A percentile compares a stretch with the other conserved stretches of the same genome.
phyloP scores from a whole-genome alignment of 1,140 invertebrate species.

The Panulirus ornatus region DNA sequence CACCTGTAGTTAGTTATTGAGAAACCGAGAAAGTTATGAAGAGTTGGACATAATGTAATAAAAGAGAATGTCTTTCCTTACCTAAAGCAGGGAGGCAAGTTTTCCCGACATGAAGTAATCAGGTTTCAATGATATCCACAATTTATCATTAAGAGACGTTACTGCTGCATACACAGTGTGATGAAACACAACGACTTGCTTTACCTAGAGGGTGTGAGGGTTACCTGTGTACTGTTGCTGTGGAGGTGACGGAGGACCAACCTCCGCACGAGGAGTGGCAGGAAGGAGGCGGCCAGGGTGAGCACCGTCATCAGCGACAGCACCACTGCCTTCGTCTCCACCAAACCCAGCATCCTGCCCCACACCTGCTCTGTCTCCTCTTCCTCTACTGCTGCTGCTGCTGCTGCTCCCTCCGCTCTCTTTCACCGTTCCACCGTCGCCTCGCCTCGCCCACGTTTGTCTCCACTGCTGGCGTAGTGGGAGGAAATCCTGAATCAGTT shows the following conservation, averaged over 20 bases:
- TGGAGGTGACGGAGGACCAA: neutral
- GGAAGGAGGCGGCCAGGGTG: neutral
- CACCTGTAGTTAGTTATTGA: too few relatives aligned
- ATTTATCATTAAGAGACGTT: neutral
- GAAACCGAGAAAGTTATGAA: too few relatives aligned
- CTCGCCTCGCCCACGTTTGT: too few relatives aligned
- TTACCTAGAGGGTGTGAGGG: neutral
- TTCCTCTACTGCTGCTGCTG: too few relatives aligned
- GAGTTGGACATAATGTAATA: too few relatives aligned
- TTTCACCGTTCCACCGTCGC: too few relatives aligned
- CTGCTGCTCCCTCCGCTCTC: too few relatives aligned
- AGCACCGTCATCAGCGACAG: slow-evolving; percentile 34
- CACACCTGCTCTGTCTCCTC: too few relatives aligned
- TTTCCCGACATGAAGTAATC: neutral
- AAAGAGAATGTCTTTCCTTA: too few relatives aligned
- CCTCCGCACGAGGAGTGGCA: slow-evolving; percentile 19
- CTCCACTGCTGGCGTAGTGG: too few relatives aligned
- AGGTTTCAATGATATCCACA: neutral
- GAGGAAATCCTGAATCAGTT: too few relatives aligned
- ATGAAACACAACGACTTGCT: neutral
- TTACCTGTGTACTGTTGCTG: slow-evolving; percentile 15
- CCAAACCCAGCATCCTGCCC: slow-evolving; percentile 45
- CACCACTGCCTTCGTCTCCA: slow-evolving; percentile 33
- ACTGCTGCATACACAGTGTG: neutral
- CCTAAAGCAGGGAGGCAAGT: neutral